Percentiles rank a stretch among this genome's conserved stretches.
These are phyloP conservation scores for Sebastes matsubarae DNA, from an alignment of 2,797 vertebrate genomes.

Conservation along the genomic window DNA sequence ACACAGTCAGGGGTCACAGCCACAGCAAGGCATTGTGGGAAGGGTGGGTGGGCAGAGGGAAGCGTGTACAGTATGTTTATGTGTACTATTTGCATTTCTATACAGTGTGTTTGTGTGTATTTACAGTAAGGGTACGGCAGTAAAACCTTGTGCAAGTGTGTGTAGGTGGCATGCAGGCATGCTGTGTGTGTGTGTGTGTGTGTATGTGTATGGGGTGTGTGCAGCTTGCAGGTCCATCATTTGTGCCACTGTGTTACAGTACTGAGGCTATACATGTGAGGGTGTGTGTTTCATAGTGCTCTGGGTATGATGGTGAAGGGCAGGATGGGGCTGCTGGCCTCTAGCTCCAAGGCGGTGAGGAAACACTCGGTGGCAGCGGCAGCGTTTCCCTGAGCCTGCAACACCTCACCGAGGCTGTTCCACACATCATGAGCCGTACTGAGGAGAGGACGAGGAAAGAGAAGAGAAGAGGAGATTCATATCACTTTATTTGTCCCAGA, in stretches of 20 bases:
- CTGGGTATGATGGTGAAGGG: conserved; percentile 97
- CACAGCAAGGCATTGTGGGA: conserved; percentile 66
- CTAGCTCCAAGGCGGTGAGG: conserved; percentile 95
- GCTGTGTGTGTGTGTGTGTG: conserved; percentile 13
- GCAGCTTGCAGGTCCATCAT: conserved; percentile 21
- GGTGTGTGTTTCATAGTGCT: conserved; percentile 83
- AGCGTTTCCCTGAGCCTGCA: conserved; percentile 95
- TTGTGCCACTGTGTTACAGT: conserved; percentile 39
- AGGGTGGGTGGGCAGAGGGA: neutral
- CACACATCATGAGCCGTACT: conserved; percentile 97
- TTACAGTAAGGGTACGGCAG: conserved; percentile 30
- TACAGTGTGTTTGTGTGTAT: conserved; percentile 26
- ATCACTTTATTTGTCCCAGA: no score
- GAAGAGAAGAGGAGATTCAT: neutral
- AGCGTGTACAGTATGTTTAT: neutral
- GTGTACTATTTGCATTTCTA: conserved; percentile 24
- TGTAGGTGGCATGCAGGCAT: conserved; percentile 36
- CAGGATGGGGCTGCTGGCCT: conserved; percentile 96
- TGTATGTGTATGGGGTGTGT: conserved; percentile 8
- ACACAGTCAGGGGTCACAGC: conserved; percentile 18
- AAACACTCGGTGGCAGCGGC: conserved; percentile 96
- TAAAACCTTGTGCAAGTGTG: conserved; percentile 27
- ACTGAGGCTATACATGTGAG: neutral
- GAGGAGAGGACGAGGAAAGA: neutral
- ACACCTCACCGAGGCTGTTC: conserved; percentile 96